A percentile compares a stretch with the other conserved stretches of the same genome.
Evolutionary conservation across 2,797 vertebrate genomes (phyloP).

Genomic region (Leucoraja ocellata): DNA sequence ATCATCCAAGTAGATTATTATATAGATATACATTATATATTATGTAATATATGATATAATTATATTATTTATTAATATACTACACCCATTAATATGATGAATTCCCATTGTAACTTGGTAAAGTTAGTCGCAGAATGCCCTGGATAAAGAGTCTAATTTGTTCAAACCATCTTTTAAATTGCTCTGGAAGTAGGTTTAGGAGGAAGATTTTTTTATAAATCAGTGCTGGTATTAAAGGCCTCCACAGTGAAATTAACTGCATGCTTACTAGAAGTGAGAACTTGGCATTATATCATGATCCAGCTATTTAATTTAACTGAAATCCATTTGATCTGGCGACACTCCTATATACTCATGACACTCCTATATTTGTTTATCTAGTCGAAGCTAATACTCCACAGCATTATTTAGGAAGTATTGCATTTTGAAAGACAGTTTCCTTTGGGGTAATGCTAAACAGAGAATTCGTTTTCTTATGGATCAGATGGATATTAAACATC

Average conservation of each 20-base stretch:
- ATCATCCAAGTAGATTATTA: too few relatives aligned
- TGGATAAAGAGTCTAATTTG: not conserved
- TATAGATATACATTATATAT: too few relatives aligned
- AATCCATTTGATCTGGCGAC: not conserved
- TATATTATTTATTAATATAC: too few relatives aligned
- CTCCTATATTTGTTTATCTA: not conserved
- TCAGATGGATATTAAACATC: not conserved
- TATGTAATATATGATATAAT: too few relatives aligned
- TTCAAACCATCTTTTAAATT: not conserved
- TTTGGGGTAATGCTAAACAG: not conserved
- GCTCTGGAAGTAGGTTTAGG: not conserved
- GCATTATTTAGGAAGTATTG: not conserved
- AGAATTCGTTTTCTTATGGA: not conserved
- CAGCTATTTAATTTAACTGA: not conserved
- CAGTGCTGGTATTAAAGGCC: not conserved
- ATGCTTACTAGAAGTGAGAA: not conserved
- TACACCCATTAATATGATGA: too few relatives aligned
- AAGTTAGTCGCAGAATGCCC: not conserved
- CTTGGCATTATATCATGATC: not conserved
- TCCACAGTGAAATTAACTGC: not conserved
- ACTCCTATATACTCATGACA: not conserved
- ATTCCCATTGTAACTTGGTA: not conserved
- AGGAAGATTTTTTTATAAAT: not conserved
- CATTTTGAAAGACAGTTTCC: not conserved
- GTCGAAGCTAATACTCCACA: not conserved